Base-by-base conservation (phyloP, 2,888 invertebrate species). In the Cosmia pyralina region DNA sequence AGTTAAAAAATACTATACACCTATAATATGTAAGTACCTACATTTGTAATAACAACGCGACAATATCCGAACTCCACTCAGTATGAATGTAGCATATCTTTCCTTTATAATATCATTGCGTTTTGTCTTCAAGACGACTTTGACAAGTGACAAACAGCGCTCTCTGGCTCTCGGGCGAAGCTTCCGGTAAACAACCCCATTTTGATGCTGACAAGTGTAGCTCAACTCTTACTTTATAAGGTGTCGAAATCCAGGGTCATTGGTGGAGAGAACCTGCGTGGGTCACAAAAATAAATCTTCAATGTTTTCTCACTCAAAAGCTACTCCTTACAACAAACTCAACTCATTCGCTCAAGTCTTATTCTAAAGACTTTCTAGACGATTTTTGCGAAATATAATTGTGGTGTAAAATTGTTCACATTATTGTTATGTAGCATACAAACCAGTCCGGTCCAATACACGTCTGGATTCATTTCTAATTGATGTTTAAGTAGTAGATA, bases 391-490 rank as follows among this genome's bases (percentile, higher is more conserved):
- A 68, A 69, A 62, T 75, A 59, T 46, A 62, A 66, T 58, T 59
- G 53, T 70, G 60, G 58, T 77, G 60, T 60, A 58, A 69, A 62
- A 63, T 64, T 71, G 13, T 52, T 72, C 19, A 78, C 46, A 57
- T 70, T 65, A 50, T 11, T 72, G 15, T 57, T 71, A 44, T 74
- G 65, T 75, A 78, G 60, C 71, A 41, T 38, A 77, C 67, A 66
- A 72, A 59, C 53, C 63, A 66, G 55, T 79, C 79, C 77, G 77
- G 69, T 79, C 76, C 78, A 81, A 69, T 11, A 66, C 19, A 60
- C 53, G 60, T 78, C 74, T 76, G 79, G 75, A 74, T 79, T 86
- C 13, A 72, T 83, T 86, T 82, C 55, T 69, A 66, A 75, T 77
- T 68, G 69, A 70, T 81, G 73, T 79, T 70, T 73, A 72, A 69